These are phyloP conservation scores for Hestina assimilis DNA, from an alignment of 1,140 invertebrate genomes.

Conservation along the genomic window DNA sequence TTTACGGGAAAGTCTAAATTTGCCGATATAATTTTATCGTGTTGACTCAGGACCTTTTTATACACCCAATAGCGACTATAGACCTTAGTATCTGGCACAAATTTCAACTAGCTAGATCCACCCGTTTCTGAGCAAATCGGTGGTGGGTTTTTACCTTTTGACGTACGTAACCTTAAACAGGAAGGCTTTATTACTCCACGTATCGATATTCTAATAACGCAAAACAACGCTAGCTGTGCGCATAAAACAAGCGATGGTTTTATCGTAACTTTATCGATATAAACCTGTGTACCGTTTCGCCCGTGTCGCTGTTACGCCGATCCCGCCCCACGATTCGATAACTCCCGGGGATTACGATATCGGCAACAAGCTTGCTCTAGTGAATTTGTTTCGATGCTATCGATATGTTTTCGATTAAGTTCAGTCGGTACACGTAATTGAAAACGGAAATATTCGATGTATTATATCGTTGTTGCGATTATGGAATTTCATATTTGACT, in stretches of 20 bases:
- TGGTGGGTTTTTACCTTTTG: too few relatives aligned
- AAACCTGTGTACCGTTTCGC: conserved; percentile 9
- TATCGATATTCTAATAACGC: too few relatives aligned
- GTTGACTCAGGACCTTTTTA: too few relatives aligned
- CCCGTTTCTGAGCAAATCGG: too few relatives aligned
- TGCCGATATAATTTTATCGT: too few relatives aligned
- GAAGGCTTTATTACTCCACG: too few relatives aligned
- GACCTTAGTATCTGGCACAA: too few relatives aligned
- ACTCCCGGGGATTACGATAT: conserved; percentile 25
- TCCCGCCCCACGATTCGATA: conserved; percentile 22
- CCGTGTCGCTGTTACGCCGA: conserved; percentile 6
- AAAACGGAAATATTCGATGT: neutral
- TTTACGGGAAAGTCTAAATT: too few relatives aligned
- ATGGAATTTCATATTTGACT: neutral
- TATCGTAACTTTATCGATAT: conserved; percentile 16
- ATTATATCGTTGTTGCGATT: neutral
- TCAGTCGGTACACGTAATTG: neutral
- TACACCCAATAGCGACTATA: too few relatives aligned
- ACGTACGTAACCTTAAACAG: too few relatives aligned
- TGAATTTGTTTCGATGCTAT: conserved; percentile 22
- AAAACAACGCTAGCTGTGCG: too few relatives aligned
- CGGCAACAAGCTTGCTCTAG: conserved; percentile 25
- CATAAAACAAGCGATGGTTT: neutral
- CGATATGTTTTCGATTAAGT: conserved; percentile 8
- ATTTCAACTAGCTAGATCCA: too few relatives aligned